Base-by-base conservation (phyloP, 2,888 invertebrate genomes). In the Erebia epiphron region DNA sequence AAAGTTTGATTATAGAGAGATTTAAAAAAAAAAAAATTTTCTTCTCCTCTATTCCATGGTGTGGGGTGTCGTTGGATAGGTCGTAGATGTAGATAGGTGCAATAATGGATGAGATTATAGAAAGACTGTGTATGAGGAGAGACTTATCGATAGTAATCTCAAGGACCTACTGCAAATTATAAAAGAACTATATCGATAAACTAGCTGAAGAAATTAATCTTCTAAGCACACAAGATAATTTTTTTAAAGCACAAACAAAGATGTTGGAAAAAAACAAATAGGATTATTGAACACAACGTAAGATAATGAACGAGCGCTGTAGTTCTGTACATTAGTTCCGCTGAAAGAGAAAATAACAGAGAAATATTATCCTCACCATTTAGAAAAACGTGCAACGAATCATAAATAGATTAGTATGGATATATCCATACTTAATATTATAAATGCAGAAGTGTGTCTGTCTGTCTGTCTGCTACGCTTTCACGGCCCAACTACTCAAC, bases 311-410 rank as follows among this genome's bases (percentile, higher is more conserved):
- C 18, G 58, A 64, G 52, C 64, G 21, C 50, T n/a, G 50, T 58
- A 58, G 58, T 43, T 26, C 50, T n/a, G 58, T 65, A 65, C 52
- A 69, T 65, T 65, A 69, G 69, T 69, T 69, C 57, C 50, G n/a
- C 56, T 58, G 58, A 60, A 69, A 65, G 50, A 65, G 60, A 60
- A 60, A 69, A 69, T 69, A 49, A 14, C 60, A 58, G 46, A 64
- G 64, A 18, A 60, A 58, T 58, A 69, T 65, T 65, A 69, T 69
- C 65, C 52, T 50, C 58, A 13, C 50, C 43, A 49, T 46, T 62
- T 62, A 62, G 62, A 61, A 21, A 46, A 18, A 69, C 26, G 49
- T 49, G 49, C 14, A 7, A 16, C 49, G 63, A 64, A 64, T 52
- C 64, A 52, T 35, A 41, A 64, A 64, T n/a, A 14, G 26, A 26